phyloP scores from a whole-genome alignment of 2,888 invertebrate genomes.

The Drosophila paranaensis region DNA sequence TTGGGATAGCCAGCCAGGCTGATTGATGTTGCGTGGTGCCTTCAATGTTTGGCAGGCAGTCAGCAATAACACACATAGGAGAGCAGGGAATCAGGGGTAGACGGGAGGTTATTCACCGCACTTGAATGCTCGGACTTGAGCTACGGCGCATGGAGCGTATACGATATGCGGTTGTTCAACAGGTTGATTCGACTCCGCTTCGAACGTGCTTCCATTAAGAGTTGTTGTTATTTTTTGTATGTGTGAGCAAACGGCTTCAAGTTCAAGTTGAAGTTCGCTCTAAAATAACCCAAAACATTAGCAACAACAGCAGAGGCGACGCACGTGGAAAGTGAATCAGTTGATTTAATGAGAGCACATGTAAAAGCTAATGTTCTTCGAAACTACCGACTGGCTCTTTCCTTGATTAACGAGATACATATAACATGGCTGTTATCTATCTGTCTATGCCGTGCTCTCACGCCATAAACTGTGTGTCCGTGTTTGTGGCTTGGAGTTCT shows the following conservation, averaged over 20 bases:
- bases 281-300: constrained; percentile 13
- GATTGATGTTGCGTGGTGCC: constrained; percentile 47
- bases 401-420: constrained; percentile 29
- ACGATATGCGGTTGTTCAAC: constrained; percentile 49
- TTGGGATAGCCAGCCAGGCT: background rate
- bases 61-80: constrained; percentile 32
- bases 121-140: background rate
- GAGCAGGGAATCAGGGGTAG: background rate
- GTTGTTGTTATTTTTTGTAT: constrained; percentile 1
- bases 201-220: constrained; percentile 47
- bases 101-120: constrained; percentile 47
- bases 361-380: constrained; percentile 55
- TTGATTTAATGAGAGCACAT: constrained; percentile 30
- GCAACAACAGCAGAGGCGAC: constrained; percentile 10
- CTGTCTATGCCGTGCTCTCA: constrained; percentile 49
- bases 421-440: constrained; percentile 31
- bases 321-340: constrained; percentile 53
- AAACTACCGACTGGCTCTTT: constrained; percentile 16
- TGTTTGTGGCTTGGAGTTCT: constrained; percentile 42
- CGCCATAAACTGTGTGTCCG: constrained; percentile 53
- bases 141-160: constrained; percentile 50
- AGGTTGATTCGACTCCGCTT: constrained; percentile 49
- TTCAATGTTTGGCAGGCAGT: constrained; percentile 23
- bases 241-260: constrained; percentile 66
- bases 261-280: constrained; percentile 72